phyloP scores from a whole-genome alignment of 2,113 vertebrate species.

The Chelonoidis abingdonii region DNA sequence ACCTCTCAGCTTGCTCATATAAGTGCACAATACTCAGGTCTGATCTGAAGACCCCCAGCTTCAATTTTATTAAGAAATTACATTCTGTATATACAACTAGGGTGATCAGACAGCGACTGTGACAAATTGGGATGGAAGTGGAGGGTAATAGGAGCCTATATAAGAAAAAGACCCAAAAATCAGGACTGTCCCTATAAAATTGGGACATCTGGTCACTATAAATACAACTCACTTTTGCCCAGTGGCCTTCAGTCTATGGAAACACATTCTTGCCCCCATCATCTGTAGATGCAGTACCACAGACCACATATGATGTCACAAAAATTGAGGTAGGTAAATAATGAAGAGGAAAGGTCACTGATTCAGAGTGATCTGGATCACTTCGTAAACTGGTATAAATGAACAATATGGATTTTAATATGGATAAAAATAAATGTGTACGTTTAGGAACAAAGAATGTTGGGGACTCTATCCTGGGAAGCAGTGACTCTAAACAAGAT shows the following conservation, averaged over 20 bases:
- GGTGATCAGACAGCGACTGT: too few relatives aligned
- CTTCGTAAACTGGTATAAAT: not conserved
- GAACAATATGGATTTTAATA: not conserved
- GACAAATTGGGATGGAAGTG: too few relatives aligned
- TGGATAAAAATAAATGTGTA: not conserved
- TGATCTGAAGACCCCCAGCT: not conserved
- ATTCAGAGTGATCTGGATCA: not conserved
- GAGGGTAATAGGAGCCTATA: too few relatives aligned
- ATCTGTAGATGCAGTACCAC: not conserved
- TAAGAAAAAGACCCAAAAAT: too few relatives aligned
- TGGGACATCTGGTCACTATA: not conserved
- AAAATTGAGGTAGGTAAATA: not conserved
- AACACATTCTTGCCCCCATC: not conserved
- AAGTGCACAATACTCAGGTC: not conserved
- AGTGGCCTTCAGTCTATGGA: not conserved
- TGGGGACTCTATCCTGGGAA: not conserved
- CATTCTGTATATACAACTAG: not conserved
- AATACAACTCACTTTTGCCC: slow-evolving; percentile 22
- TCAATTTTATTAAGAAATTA: not conserved
- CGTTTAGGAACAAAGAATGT: not conserved
- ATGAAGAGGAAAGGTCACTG: not conserved
- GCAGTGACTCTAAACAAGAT: not conserved
- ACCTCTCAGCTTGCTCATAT: not conserved
- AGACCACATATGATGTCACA: not conserved
- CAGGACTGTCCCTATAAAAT: too few relatives aligned